Conservation (phyloP, 2,113 vertebrate species). For the Deroptyus accipitrinus region DNA sequence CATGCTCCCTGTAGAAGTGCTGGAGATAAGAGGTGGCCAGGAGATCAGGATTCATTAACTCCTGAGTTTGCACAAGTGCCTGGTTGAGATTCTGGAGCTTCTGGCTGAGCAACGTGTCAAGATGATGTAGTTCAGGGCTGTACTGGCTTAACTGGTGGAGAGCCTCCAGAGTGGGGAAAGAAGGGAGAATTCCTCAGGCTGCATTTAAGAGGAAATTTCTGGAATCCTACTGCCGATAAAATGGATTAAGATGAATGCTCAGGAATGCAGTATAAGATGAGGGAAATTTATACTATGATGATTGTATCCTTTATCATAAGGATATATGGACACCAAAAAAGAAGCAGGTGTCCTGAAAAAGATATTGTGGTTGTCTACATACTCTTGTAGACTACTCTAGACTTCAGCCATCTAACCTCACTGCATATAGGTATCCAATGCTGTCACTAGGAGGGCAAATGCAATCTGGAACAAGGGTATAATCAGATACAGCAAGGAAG, state of each 20-base stretch:
- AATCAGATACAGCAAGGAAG: background rate
- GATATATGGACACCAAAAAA: background rate
- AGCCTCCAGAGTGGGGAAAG: fast-evolving
- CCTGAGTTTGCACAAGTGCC: background rate
- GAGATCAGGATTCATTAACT: background rate
- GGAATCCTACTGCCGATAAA: background rate
- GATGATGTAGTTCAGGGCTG: background rate
- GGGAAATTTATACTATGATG: background rate
- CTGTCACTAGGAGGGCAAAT: background rate
- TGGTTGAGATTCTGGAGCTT: background rate
- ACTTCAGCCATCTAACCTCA: background rate
- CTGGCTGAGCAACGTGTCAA: background rate
- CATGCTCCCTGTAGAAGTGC: background rate
- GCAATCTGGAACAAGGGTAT: background rate
- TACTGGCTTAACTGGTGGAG: background rate
- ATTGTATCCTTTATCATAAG: background rate
- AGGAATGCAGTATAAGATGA: background rate
- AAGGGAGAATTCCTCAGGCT: background rate
- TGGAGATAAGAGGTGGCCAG: background rate
- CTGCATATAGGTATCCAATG: fast-evolving
- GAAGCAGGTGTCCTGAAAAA: background rate
- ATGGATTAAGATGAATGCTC: background rate
- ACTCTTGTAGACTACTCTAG: background rate
- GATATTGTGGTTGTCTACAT: fast-evolving
- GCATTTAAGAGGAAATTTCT: background rate